These are phyloP conservation scores for Menura novaehollandiae DNA, from an alignment of 2,113 vertebrate genomes.

Conservation along the genomic window DNA sequence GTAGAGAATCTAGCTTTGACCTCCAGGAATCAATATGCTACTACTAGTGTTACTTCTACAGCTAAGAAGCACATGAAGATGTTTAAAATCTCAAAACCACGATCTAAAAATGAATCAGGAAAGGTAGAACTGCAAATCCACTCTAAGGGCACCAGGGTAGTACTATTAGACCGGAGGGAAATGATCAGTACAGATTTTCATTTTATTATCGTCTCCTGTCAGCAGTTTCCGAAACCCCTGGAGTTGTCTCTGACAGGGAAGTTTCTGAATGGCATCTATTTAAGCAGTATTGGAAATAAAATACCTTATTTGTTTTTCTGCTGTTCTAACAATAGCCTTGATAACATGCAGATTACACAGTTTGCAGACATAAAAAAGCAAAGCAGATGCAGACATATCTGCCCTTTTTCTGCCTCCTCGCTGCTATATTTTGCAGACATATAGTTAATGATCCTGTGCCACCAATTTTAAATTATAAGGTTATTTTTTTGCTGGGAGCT, in stretches of 20 bases:
- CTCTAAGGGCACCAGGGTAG: neutral
- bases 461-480: neutral
- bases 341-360: neutral
- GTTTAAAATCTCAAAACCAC: neutral
- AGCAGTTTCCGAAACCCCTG: neutral
- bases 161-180: neutral
- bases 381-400: neutral
- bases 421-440: neutral
- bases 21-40: neutral
- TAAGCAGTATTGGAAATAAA: neutral
- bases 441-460: neutral
- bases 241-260: neutral
- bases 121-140: neutral
- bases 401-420: neutral
- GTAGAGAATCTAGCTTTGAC: neutral
- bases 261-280: neutral
- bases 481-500: neutral
- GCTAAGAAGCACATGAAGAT: neutral
- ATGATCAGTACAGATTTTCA: neutral
- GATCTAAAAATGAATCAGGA: neutral
- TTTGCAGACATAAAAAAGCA: neutral
- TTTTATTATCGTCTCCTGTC: neutral
- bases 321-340: neutral
- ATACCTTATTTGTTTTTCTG: neutral
- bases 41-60: neutral